These are phyloP conservation scores for Dendronephthya gigantea DNA, from an alignment of 64 coral and sea anemone genomes.

Conservation along the genomic window DNA sequence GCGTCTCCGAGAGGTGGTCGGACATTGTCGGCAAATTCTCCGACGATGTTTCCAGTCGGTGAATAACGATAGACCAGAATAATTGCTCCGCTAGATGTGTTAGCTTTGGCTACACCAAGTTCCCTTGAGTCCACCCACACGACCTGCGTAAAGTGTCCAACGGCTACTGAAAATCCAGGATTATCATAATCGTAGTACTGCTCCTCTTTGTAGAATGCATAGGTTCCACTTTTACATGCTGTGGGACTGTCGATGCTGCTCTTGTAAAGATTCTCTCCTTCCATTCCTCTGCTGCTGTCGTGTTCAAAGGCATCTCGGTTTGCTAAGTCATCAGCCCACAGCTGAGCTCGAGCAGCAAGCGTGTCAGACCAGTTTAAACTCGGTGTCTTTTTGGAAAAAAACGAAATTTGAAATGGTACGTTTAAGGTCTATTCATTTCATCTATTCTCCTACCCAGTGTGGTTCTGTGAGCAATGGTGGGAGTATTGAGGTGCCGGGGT, in stretches of 20 bases:
- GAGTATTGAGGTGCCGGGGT: too few relatives aligned
- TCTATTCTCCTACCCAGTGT: too few relatives aligned
- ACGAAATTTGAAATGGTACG: not conserved
- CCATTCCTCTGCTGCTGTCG: not conserved
- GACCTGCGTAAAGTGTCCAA: not conserved
- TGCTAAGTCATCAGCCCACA: not conserved
- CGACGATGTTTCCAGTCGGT: not conserved
- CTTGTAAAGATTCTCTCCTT: not conserved
- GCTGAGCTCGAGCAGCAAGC: not conserved
- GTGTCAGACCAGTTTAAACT: not conserved
- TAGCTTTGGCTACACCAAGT: not conserved
- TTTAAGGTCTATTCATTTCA: too few relatives aligned
- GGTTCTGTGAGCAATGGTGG: too few relatives aligned
- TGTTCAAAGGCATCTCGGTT: not conserved
- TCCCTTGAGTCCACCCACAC: not conserved
- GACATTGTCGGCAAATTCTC: not conserved
- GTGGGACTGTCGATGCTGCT: not conserved
- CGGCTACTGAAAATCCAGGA: not conserved
- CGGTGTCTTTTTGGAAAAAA: not conserved
- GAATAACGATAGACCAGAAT: not conserved
- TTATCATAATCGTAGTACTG: not conserved
- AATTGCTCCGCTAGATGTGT: not conserved
- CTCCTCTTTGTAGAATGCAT: not conserved
- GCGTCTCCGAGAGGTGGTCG: not conserved
- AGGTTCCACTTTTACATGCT: not conserved